These are phyloP conservation scores for Apostichopus parvimensis DNA, from an alignment of 35 echinoderm and acorn worm genomes.

Conservation along the genomic window DNA sequence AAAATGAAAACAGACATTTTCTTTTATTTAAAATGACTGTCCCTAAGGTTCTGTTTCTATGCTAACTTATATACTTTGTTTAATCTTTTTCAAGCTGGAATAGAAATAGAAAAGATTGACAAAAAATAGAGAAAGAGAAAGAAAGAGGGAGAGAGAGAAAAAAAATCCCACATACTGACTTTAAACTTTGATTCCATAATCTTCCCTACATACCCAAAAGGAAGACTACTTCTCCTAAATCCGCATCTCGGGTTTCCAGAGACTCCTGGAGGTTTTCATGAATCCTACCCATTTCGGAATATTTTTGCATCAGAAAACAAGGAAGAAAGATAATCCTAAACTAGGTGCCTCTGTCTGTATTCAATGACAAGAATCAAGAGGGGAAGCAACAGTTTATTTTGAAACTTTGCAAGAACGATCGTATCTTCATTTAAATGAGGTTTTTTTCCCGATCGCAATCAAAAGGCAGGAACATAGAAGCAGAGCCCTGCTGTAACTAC, in stretches of 20 bases:
- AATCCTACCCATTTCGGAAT: background rate
- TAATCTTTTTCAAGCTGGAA: no score
- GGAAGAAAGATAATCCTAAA: background rate
- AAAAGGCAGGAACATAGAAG: background rate
- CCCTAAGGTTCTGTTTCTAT: no score
- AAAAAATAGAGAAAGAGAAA: background rate
- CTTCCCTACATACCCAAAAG: background rate
- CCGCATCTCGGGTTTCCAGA: background rate
- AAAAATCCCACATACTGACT: background rate
- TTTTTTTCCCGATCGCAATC: background rate
- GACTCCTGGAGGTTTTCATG: background rate
- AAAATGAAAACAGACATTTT: no score
- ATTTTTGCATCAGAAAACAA: background rate
- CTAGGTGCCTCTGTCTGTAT: background rate
- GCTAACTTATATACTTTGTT: no score
- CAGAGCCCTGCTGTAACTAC: background rate
- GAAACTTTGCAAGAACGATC: background rate
- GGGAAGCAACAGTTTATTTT: background rate
- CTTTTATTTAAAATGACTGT: no score
- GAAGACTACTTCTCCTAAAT: background rate
- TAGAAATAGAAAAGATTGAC: background rate
- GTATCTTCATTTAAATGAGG: background rate
- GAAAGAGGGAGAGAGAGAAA: background rate
- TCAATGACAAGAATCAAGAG: background rate
- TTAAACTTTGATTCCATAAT: background rate